phyloP scores from a whole-genome alignment of 2,113 vertebrate genomes.

The Phylloscopus whistleri region DNA sequence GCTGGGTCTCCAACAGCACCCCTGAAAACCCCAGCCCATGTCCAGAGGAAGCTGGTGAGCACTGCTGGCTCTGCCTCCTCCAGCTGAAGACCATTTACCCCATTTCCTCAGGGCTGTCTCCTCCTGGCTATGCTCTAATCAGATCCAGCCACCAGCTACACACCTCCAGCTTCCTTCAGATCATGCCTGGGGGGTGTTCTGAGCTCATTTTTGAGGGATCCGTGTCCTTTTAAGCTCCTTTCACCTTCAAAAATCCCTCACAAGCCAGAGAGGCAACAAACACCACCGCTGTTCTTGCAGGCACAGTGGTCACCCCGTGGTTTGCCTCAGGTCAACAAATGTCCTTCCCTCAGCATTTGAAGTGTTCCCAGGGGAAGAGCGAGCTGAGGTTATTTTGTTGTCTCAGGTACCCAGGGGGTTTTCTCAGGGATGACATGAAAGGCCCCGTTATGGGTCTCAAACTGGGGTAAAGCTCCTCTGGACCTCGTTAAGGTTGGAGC shows the following conservation, averaged over 20 bases:
- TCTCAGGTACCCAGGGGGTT: background rate
- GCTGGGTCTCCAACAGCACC: background rate
- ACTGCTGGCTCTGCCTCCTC: background rate
- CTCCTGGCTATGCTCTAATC: background rate
- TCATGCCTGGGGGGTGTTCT: background rate
- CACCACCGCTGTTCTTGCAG: background rate
- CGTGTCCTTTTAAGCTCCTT: background rate
- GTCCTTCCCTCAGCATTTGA: background rate
- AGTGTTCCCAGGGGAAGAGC: background rate
- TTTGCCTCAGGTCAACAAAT: constrained; percentile 36
- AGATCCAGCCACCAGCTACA: background rate
- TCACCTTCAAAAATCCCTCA: background rate
- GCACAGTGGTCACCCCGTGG: background rate
- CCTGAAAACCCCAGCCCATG: background rate
- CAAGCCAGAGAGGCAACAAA: background rate
- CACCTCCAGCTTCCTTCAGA: background rate
- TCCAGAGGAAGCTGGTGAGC: background rate
- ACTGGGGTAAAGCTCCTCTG: background rate
- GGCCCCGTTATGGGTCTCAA: background rate
- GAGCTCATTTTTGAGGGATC: background rate
- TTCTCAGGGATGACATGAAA: constrained; percentile 18
- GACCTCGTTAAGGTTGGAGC: background rate
- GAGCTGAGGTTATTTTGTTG: constrained; percentile 3
- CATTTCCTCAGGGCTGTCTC: background rate
- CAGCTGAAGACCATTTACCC: constrained; percentile 32